Evolutionary conservation across 1,140 invertebrate species (phyloP), one percentile per base, ranked within the genome.

Genomic region (Panulirus ornatus): DNA sequence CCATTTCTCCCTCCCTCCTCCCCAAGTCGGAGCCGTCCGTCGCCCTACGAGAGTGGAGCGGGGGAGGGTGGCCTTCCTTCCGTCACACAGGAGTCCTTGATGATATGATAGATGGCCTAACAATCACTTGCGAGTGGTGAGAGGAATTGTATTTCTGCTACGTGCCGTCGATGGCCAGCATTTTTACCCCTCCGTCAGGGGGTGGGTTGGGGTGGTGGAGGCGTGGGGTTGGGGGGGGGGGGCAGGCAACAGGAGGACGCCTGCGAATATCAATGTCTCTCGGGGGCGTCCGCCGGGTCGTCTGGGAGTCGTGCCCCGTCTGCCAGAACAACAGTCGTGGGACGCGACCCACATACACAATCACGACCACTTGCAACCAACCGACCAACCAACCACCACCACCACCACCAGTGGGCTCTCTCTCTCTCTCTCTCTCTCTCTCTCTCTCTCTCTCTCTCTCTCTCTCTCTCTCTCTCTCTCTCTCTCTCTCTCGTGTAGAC

Each of bases 231-330:
- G n/a, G n/a, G n/a, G n/a, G n/a, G n/a, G n/a, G n/a, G n/a, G n/a
- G n/a, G n/a, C n/a, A n/a, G 14, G 44, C 44, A 6, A 5, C 44
- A 2, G 5, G n/a, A 27, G 58, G n/a, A 6, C 11, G n/a, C 2
- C 58, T 63, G 58, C n/a, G 58, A 63, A 63, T 63, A 63, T 63
- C 58, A 63, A 27, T 63, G 58, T 27, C n/a, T n/a, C n/a, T n/a
- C n/a, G n/a, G n/a, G 51, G 51, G 51, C 30, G 22, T 22, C 30
- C 6, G 58, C 58, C n/a, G n/a, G n/a, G 58, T n/a, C n/a, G 51
- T 58, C 2, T 9, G 51, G 8, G 2, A 22, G 51, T 58, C 8
- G 11, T 3, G 54, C 54, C 54, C 22, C 54, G 54, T 22, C 54
- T 3, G 54, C 54, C 54, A 58, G 54, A 58, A 58, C 54, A 58